phyloP scores from a whole-genome alignment of 2,113 vertebrate species.

The Datnioides undecimradiatus region DNA sequence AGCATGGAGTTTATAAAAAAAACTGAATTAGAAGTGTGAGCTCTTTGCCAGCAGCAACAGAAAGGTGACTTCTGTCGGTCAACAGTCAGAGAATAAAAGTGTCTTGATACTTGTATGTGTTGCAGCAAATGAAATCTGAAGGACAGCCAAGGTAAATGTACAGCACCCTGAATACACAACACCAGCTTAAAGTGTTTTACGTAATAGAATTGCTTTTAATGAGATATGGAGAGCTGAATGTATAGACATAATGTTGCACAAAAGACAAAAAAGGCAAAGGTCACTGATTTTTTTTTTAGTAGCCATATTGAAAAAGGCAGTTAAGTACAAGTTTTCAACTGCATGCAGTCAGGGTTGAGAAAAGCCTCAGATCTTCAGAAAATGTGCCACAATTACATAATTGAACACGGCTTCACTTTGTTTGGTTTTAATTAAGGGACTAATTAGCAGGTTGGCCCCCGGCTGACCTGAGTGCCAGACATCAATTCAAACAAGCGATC shows the following conservation, averaged over 20 bases:
- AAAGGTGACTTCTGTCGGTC: neutral
- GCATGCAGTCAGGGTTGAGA: neutral
- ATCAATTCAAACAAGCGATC: constrained; percentile 3
- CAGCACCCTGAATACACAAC: neutral
- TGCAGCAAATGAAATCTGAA: constrained; percentile 28
- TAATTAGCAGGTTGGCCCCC: neutral
- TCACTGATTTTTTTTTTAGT: neutral
- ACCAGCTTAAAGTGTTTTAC: neutral
- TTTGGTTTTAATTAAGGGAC: neutral
- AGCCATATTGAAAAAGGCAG: neutral
- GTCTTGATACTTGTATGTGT: neutral
- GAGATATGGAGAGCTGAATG: neutral
- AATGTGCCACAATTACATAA: neutral
- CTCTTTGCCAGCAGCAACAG: neutral
- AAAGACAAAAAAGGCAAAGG: neutral
- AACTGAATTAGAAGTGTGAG: neutral
- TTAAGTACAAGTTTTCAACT: neutral
- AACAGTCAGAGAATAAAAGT: neutral
- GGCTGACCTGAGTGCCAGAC: neutral
- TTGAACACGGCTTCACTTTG: neutral
- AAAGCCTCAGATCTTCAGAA: no score
- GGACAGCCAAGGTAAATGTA: constrained; percentile 11
- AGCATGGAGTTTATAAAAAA: no score
- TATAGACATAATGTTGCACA: neutral
- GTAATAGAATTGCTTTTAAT: neutral